Conservation (phyloP, 1,140 invertebrate species). For the Leucophenga varia region DNA sequence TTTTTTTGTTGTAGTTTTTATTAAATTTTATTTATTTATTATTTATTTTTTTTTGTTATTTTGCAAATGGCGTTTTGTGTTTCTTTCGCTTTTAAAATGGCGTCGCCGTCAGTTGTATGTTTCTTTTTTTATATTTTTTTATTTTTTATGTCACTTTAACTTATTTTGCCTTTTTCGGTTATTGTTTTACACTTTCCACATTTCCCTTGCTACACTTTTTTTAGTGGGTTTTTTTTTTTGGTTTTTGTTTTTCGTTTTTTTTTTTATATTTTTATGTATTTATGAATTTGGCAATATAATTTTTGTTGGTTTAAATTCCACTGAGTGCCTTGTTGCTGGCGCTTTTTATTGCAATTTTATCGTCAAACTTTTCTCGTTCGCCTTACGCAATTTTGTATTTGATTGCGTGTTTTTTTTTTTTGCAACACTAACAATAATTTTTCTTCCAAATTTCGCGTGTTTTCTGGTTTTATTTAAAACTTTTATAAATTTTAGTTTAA, state of each 20-base stretch:
- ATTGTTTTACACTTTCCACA: slow-evolving; percentile 5
- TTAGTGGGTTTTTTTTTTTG: slow-evolving; percentile 1
- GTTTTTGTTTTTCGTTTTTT: slow-evolving; percentile 8
- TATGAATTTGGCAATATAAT: too few species aligned
- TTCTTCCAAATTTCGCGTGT: background rate
- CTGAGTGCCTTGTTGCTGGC: too few species aligned
- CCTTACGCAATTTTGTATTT: slow-evolving; percentile 3
- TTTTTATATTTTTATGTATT: slow-evolving; percentile 25
- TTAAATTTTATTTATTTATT: too few species aligned
- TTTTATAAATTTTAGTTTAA: slow-evolving; percentile 9
- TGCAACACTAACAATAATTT: too few species aligned
- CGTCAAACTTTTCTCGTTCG: slow-evolving; percentile 22
- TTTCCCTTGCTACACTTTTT: too few species aligned
- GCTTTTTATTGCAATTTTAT: slow-evolving; percentile 25
- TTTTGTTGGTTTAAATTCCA: too few species aligned
- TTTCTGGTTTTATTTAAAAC: slow-evolving; percentile 6
- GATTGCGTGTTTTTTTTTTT: too few species aligned
- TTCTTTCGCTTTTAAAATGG: background rate
- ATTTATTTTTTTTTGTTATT: too few species aligned
- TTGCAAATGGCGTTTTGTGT: slow-evolving; percentile 16
- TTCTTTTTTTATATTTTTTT: too few species aligned
- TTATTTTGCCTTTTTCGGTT: background rate
- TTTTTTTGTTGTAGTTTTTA: too few species aligned
- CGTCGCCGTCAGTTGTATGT: background rate
- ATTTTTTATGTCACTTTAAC: too few species aligned